phyloP scores from a whole-genome alignment of 2,113 vertebrate species.

The Entelurus aequoreus region DNA sequence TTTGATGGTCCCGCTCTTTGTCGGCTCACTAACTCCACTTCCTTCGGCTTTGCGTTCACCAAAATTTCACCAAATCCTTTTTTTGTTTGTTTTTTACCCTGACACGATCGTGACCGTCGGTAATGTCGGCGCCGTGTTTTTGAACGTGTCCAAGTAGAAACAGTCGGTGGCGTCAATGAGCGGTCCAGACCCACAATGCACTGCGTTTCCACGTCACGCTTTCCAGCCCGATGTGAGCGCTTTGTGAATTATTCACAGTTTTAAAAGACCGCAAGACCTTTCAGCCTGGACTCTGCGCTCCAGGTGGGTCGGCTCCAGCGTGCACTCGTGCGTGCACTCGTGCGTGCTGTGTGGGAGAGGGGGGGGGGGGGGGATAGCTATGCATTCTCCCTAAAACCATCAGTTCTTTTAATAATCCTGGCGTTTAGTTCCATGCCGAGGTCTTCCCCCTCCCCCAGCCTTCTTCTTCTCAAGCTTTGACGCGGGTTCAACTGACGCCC shows the following conservation, averaged over 20 bases:
- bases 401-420: slow-evolving; percentile 21
- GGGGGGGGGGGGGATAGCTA: slow-evolving; percentile 34
- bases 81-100: no score
- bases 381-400: slow-evolving; percentile 46
- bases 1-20: no score
- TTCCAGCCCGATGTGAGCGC: no score
- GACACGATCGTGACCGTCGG: no score
- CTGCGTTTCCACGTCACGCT: no score
- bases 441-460: slow-evolving; percentile 35
- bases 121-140: no score
- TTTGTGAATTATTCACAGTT: background rate
- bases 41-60: no score
- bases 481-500: slow-evolving; percentile 61
- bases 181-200: no score
- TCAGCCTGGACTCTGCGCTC: slow-evolving; percentile 29
- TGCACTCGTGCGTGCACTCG: slow-evolving; percentile 63
- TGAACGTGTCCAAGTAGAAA: no score
- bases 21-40: no score
- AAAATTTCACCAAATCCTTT: no score
- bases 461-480: slow-evolving; percentile 16
- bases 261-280: background rate
- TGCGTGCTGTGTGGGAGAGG: slow-evolving; percentile 24
- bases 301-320: slow-evolving; percentile 42
- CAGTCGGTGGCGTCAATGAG: no score
- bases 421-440: background rate